Base-by-base conservation (phyloP, 2,113 vertebrate genomes). In the Cyprinus carpio region DNA sequence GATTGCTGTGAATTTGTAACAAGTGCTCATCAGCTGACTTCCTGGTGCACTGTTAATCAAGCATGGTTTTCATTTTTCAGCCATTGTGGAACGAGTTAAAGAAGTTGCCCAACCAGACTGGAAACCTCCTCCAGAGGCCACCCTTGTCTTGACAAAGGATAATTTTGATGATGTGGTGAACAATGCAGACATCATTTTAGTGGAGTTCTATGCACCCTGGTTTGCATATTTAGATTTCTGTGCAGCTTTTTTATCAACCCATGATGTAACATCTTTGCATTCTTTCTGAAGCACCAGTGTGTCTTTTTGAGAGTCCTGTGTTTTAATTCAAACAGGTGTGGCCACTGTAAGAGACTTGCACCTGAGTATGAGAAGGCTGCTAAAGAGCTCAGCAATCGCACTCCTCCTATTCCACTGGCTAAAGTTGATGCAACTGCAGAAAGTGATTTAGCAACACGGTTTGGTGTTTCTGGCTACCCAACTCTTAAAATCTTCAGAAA, bases 131-230 rank as follows among this genome's bases (percentile, higher is more conserved):
- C 97, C 98, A 0, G 98, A 99, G 91, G 96, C 93, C n/a, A 98
- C 97, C 0, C 90, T 99, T 31, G 95, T 97, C n/a, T 91, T 99
- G 88, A 99, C 96, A 2, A 95, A 95, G 60, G 96, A 97, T 74
- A 99, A 98, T 90, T 99, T 99, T 87, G 97, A 99, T 0, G 94
- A 96, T 0, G 92, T 94, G 0, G 97, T 99, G 46, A 95, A 96
- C n/a, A 89, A 93, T 0, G 97, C 98, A 9, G 97, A 98, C 87
- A 97, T 99, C 89, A 97, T 99, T 87, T 93, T 99, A 84, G 98
- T 99, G 89, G 98, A 99, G 92, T 99, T 99, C 86, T 99, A 99
- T n/a, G 98, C 98, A 67, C 98, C 98, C 0, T 99, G 98, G 98
- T 99, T 92, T 94, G 96, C 71, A 34, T 51, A 11, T 40, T 34